Evolutionary conservation across 1,140 invertebrate species (phyloP), one percentile per base, ranked within the genome.

Genomic region (Micrasema longulum): DNA sequence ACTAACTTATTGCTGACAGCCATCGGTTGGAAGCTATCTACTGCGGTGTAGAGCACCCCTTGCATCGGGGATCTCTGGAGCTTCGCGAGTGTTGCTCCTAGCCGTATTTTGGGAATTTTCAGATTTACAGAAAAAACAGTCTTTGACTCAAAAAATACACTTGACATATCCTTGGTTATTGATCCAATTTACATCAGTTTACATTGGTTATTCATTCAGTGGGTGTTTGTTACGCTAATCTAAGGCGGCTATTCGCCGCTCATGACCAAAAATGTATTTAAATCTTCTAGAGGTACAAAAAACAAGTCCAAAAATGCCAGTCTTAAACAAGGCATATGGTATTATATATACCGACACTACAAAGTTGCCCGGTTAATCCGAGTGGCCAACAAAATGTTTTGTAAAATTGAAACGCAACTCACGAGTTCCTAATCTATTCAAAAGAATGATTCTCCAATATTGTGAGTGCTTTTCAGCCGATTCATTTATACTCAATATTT

Each of bases 71-170:
- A n/a, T n/a, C n/a, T n/a, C n/a, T n/a, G n/a, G n/a, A n/a, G n/a
- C 26, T 31, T 7, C 3, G 26, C 26, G 7, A 7, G 26, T 31
- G 26, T 31, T 7, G 26, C 26, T 31, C 26, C 26, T 2, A 7
- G 26, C 26, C 48, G 60, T 64, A 52, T 45, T 69, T 70, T 66
- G 47, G 60, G 67, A 63, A 69, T 62, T 72, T 70, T 75, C 26
- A 71, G 67, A 55, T 75, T 76, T 76, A 76, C 74, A 73, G 70
- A 73, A 76, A 73, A 75, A 76, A 72, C 74, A 76, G 74, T 76
- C 74, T 76, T 76, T 69, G 74, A 76, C 74, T 76, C 74, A 70
- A 76, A 76, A 76, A 73, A 76, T 76, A 76, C 57, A 26, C 12
- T 43, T 50, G 53, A 67, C 47, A 72, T 45, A 36, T 55, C 36